These are phyloP conservation scores for Rhinichthys klamathensis DNA, from an alignment of 2,113 vertebrate species.

Conservation along the genomic window DNA sequence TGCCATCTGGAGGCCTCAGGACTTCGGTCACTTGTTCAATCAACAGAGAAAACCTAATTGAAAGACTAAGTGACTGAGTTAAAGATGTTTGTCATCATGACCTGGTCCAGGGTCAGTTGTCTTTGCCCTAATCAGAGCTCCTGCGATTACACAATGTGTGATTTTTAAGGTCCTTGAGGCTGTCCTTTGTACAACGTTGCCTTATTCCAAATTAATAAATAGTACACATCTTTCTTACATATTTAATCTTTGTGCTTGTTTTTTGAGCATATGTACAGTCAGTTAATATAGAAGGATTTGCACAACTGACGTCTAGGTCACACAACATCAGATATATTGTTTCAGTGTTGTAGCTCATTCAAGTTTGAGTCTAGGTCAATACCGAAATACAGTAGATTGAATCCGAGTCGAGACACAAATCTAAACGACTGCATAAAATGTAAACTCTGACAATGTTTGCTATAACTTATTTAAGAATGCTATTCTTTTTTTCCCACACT, in stretches of 20 bases:
- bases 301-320: background rate
- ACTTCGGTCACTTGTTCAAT: background rate
- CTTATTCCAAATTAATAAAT: background rate
- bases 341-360: background rate
- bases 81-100: background rate
- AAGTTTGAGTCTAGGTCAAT: background rate
- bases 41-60: background rate
- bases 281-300: background rate
- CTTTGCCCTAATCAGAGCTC: background rate
- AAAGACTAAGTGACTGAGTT: background rate
- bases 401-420: background rate
- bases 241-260: background rate
- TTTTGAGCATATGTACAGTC: background rate
- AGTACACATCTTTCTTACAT: constrained; percentile 17
- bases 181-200: background rate
- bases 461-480: background rate
- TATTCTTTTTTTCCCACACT: background rate
- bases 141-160: background rate
- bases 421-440: background rate
- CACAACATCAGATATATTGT: background rate
- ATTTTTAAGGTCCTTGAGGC: background rate
- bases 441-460: background rate
- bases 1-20: background rate
- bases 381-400: background rate
- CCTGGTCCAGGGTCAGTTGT: background rate